A percentile compares a stretch with the other conserved stretches of the same genome.
Conservation (phyloP, 2,113 vertebrate species). For the Panthera uncia region DNA sequence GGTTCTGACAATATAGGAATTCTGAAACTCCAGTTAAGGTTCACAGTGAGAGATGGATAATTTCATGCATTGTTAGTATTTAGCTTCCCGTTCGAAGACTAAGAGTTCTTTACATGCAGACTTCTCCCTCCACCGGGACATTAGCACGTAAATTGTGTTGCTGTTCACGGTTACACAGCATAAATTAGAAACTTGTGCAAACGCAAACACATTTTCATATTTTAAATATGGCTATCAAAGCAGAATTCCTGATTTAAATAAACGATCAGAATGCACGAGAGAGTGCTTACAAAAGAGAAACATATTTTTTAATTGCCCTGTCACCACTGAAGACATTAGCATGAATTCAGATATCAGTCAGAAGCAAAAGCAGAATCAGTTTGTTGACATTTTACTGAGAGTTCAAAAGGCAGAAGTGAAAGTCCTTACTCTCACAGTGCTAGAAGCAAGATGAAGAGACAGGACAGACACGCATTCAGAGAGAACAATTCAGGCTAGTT, state of each 20-base stretch:
- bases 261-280: not conserved
- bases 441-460: not conserved
- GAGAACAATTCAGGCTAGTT: not conserved
- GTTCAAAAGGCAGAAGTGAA: not conserved
- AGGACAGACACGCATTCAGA: not conserved
- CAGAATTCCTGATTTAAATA: conserved; percentile 55
- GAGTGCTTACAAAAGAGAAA: conserved; percentile 18
- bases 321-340: not conserved
- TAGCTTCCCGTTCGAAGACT: not conserved
- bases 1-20: not conserved
- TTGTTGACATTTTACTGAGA: not conserved
- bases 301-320: not conserved
- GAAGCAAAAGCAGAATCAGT: not conserved
- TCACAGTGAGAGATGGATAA: not conserved
- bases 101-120: not conserved
- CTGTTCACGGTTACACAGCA: not conserved
- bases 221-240: conserved; percentile 28
- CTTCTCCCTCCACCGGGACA: not conserved
- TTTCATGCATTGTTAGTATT: not conserved
- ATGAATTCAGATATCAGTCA: conserved; percentile 1
- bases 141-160: not conserved
- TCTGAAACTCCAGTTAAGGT: not conserved
- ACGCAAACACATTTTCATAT: conserved; percentile 36
- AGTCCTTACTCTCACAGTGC: not conserved
- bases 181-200: conserved; percentile 56